Evolutionary conservation across 2,113 vertebrate species (phyloP), one percentile per base, ranked within the genome.

Genomic region (Junco hyemalis): DNA sequence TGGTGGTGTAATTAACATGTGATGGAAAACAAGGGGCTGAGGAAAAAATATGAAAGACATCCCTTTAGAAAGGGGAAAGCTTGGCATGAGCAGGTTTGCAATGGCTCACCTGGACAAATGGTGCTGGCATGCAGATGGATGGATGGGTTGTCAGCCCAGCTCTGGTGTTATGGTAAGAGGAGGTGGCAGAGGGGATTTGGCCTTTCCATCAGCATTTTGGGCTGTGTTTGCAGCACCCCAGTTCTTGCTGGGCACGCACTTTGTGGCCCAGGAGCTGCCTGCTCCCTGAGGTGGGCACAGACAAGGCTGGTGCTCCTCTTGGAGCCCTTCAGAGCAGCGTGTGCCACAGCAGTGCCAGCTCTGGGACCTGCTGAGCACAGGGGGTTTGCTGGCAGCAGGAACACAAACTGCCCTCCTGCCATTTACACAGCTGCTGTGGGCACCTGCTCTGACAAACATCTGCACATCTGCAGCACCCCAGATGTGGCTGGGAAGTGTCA

Each of bases 221-320:
- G 54, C 64, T n/a, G 54, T 2, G 14, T 53, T 47, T 68, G 44
- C 73, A 42, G 48, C 70, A 33, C 24, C 29, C 16, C 53, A 31
- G 13, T n/a, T 63, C 47, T 69, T 68, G 25, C 51, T 3, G 5
- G 29, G 22, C 23, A 76, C 31, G 14, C 40, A 35, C 45, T 19
- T 29, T n/a, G 31, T 45, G 61, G 44, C 44, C 38, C 54, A 64
- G 54, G 29, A 59, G 24, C 26, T 68, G 21, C 61, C 72, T 56
- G 26, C 17, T 68, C 26, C 56, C 68, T 47, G 31, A 28, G 1
- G 2, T 14, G 28, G 13, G 8, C 53, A 38, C 0, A 0, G 29
- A 54, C 50, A 85, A 51, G 29, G 65, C 22, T 77, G 1, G 0
- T 31, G 2, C n/a, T 26, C 12, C 28, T 9, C 13, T 11, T 3